Evolutionary conservation across 2,797 vertebrate species (phyloP).

Genomic region (Lemur catta): DNA sequence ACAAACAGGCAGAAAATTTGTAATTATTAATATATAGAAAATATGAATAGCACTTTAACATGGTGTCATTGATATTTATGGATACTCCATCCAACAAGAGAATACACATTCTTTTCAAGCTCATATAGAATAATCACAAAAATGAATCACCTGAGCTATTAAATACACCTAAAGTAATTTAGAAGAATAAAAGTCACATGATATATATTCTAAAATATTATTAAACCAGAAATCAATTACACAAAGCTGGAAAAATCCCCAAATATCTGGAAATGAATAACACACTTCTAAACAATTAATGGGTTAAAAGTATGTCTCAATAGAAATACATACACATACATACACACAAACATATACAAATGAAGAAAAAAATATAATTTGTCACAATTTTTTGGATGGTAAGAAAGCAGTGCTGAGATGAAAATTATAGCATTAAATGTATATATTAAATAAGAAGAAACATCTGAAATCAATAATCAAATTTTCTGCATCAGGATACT

Average conservation of each 20-base stretch:
- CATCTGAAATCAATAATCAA: neutral
- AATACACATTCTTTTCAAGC: neutral
- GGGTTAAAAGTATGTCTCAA: neutral
- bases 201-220: too few relatives aligned
- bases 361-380: neutral
- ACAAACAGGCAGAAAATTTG: neutral
- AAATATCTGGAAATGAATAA: neutral
- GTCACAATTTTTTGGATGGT: neutral
- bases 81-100: neutral
- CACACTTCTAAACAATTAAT: neutral
- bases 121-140: neutral
- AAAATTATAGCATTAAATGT: neutral
- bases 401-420: neutral
- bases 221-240: neutral
- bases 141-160: neutral
- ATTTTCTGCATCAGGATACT: neutral
- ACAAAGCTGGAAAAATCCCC: neutral
- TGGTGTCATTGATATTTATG: neutral
- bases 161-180: neutral
- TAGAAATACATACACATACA: neutral
- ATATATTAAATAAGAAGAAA: neutral
- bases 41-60: neutral
- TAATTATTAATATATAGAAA: neutral
- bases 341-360: neutral
- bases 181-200: neutral